These are phyloP conservation scores for Vombatus ursinus DNA, from an alignment of 2,113 vertebrate species.

Conservation along the genomic window DNA sequence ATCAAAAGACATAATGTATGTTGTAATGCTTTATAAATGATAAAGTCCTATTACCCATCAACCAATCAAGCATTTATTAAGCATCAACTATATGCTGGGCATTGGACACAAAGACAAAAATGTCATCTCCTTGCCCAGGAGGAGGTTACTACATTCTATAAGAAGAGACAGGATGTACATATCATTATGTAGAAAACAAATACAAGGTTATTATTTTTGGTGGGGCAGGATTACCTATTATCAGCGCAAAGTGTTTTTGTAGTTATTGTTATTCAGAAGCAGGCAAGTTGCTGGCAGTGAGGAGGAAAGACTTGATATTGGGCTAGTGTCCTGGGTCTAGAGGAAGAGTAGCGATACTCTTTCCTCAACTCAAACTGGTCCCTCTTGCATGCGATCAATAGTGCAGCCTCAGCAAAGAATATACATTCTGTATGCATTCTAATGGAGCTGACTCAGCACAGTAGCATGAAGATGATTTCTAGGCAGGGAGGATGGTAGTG, in stretches of 20 bases:
- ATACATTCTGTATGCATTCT: too few relatives aligned
- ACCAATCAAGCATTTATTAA: neutral
- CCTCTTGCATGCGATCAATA: neutral
- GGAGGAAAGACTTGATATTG: neutral
- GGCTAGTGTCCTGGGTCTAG: neutral
- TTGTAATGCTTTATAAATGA: neutral
- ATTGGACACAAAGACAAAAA: neutral
- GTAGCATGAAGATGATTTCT: neutral
- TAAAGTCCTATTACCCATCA: neutral
- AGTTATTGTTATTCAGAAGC: neutral
- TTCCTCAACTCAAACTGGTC: neutral
- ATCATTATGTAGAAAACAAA: neutral
- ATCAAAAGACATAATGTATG: neutral
- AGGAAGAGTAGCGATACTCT: neutral
- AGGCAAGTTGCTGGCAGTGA: neutral
- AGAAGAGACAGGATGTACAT: neutral
- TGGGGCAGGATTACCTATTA: neutral
- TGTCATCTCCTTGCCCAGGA: neutral
- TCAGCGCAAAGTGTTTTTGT: neutral
- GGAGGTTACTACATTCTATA: neutral
- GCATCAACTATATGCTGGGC: neutral
- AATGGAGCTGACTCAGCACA: neutral
- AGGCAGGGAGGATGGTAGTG: neutral
- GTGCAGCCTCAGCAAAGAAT: neutral
- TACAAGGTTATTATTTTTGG: neutral